Conservation (phyloP, 2,113 vertebrate genomes). For the Myotis davidii region DNA sequence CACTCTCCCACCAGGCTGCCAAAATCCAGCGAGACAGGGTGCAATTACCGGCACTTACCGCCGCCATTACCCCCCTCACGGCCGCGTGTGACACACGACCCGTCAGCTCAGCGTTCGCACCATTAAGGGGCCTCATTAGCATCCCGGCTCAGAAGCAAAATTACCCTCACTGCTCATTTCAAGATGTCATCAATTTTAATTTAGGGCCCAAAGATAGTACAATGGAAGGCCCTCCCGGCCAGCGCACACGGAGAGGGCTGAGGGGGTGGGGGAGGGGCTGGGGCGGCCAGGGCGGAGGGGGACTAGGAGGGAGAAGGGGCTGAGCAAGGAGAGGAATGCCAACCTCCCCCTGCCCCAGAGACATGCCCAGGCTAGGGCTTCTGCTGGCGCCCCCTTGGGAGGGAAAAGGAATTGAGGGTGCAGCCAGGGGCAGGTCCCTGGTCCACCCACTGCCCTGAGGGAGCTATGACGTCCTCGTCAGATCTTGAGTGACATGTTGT, state of each 20-base stretch:
- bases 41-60: slow-evolving; percentile 90
- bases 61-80: slow-evolving; percentile 87
- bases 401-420: background rate
- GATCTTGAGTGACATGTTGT: background rate
- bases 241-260: slow-evolving; percentile 63
- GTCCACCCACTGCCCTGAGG: background rate
- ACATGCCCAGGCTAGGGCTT: background rate
- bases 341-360: background rate
- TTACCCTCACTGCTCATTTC: slow-evolving; percentile 91
- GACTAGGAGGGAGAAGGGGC: background rate
- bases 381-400: background rate
- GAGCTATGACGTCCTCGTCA: background rate
- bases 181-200: slow-evolving; percentile 93
- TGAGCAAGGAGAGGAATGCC: background rate
- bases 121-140: slow-evolving; percentile 92
- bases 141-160: slow-evolving; percentile 90
- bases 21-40: slow-evolving; percentile 90
- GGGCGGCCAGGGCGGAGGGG: background rate
- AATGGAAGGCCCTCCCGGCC: slow-evolving; percentile 84
- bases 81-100: slow-evolving; percentile 88
- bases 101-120: slow-evolving; percentile 87
- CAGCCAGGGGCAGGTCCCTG: background rate
- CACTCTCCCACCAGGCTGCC: slow-evolving; percentile 88
- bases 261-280: slow-evolving; percentile 2
- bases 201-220: slow-evolving; percentile 90